Evolutionary conservation across 2,113 vertebrate genomes (phyloP), one percentile per base, ranked within the genome.

Genomic region (Anhinga rufa): DNA sequence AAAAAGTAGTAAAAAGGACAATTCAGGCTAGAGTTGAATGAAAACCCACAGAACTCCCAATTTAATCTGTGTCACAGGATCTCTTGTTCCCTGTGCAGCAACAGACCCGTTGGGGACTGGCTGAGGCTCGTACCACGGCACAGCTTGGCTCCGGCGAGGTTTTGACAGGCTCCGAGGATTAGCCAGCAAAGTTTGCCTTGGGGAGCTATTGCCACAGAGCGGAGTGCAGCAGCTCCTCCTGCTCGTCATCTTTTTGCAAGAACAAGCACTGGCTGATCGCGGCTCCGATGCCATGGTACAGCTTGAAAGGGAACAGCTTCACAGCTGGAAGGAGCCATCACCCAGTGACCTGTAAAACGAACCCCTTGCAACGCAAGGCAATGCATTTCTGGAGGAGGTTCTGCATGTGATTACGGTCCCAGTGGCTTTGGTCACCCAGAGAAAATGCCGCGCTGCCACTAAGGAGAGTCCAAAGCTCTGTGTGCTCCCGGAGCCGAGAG

Each of bases 51-150:
- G 82, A 62, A 88, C 90, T 80, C 64, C 32, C 2, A 4, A 57
- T 90, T 85, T 96, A 95, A 97, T 91, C 94, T 74, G 60, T 90
- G 88, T 85, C 95, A 95, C 34, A 44, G 81, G 94, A 84, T 70
- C 62, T 62, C 66, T 34, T 66, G 80, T 72, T 94, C 89, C 79
- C 84, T 48, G 82, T 8, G 26, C 85, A 62, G 90, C 78, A 72
- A 19, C 57, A 91, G 74, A 52, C 29, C 82, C 91, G 83, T 72
- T 11, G 51, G 91, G 84, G 54, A 74, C 70, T 0, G 6, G 40
- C 76, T 57, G 75, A 58, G 81, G 80, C 60, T 91, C 1, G 42
- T 87, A 65, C 83, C 90, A 74, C 0, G 49, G 87, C 82, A 3
- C 36, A 3, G 76, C 54, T 93, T 86, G 94, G 80, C 96, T 94